Evolutionary conservation across 2,888 invertebrate genomes (phyloP), one percentile per base, ranked within the genome.

Genomic region (Eurytoma californica): DNA sequence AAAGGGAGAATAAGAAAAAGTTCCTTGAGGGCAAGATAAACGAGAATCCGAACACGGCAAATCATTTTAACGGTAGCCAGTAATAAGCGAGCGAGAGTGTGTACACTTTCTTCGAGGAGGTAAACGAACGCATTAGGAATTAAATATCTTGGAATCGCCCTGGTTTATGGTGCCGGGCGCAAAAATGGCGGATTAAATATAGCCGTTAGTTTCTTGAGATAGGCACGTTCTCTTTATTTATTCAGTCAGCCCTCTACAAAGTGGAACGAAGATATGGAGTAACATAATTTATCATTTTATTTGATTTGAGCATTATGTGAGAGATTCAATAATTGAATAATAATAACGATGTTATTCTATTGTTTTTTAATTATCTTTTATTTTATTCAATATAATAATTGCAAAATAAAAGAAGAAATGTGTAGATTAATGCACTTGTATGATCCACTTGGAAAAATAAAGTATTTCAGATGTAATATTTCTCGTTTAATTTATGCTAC

Each of bases 41-140:
- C 53, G 51, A 63, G 63, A 61, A 72, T 63, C 39, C 55, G 47
- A 73, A 65, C 55, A 14, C 39, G 63, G 13, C 30, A 20, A 72
- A 39, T 72, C 30, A 72, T 63, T n/a, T 53, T 39, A 14, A 51
- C n/a, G 24, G 55, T 13, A 9, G 24, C 13, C 13, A 24, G 24
- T 30, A 12, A n/a, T 24, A 20, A 24, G 39, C 47, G 3, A 18
- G 16, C 58, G 53, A 3, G 18, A 24, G 20, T 20, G 49, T 47
- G 58, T 20, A 20, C 24, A 60, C 51, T 14, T 18, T 12, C 67
- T n/a, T 67, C 28, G 28, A 28, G 28, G 28, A 28, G 28, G 5
- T 60, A 16, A 24, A 28, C 14, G 24, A 20, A 28, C 60, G 60
- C 60, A 5, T 28, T 5, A 24, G 60, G 28, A 60, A 60, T 60